phyloP scores from a whole-genome alignment of 2,888 invertebrate species.

The Drosophila conformis region DNA sequence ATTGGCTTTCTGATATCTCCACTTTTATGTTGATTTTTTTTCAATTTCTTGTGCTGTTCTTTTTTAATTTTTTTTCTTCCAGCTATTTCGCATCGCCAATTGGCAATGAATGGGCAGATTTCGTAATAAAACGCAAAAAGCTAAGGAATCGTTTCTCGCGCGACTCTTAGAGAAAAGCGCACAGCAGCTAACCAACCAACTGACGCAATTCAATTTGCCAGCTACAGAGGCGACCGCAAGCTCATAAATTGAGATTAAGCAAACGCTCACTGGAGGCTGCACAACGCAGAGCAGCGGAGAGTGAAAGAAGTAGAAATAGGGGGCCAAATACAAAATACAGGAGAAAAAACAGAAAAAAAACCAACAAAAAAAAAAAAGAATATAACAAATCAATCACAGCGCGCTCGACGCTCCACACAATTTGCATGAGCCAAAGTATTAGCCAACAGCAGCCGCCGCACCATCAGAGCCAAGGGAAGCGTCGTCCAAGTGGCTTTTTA shows the following conservation, averaged over 20 bases:
- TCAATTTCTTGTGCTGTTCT: conserved; percentile 14
- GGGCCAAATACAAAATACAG: conserved; percentile 1
- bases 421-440: conserved; percentile 84
- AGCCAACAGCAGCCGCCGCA: conserved; percentile 40
- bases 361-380: conserved; percentile 9
- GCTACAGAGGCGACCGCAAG: conserved; percentile 62
- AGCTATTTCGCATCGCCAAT: conserved; percentile 60
- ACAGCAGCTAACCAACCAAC: conserved; percentile 52
- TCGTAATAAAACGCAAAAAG: conserved; percentile 70
- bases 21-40: conserved; percentile 10
- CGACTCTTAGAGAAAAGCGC: conserved; percentile 32
- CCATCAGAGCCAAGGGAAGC: conserved; percentile 38
- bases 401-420: conserved; percentile 52
- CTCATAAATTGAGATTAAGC: conserved; percentile 78
- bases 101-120: conserved; percentile 74
- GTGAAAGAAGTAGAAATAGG: conserved; percentile 2
- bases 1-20: conserved; percentile 50
- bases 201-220: conserved; percentile 79
- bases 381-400: conserved; percentile 75
- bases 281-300: background rate
- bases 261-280: conserved; percentile 48
- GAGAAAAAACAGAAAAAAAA: conserved; percentile 5
- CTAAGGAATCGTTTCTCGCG: conserved; percentile 41
- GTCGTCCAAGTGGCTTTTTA: conserved; percentile 80
- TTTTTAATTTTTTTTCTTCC: conserved; percentile 25